Evolutionary conservation across 2,888 invertebrate genomes (phyloP), one percentile per base, ranked within the genome.

Genomic region (Keiferia lycopersicella): DNA sequence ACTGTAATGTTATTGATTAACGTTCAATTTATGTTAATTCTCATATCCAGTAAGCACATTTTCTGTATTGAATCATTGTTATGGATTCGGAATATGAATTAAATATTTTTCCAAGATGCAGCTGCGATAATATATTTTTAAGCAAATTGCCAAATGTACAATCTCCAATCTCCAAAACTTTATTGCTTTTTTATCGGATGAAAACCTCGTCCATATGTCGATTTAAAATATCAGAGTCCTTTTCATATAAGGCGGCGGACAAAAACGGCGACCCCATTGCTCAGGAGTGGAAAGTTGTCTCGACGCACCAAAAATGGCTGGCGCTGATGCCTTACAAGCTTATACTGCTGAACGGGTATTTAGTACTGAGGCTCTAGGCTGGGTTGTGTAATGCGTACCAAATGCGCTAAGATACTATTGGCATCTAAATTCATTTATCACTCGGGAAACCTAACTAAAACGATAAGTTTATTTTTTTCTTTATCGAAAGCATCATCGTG

Each of bases 251-350:
- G 71, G 78, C 68, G 65, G 69, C 66, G 64, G 67, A 71, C 74
- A 82, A 82, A 81, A 76, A 66, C 68, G 20, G 20, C 78, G 82
- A 75, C 79, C 80, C 75, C 75, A 56, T 65, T 80, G 72, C 75
- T 70, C 74, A 76, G 77, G 76, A 81, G 75, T 83, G 79, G 82
- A 86, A 86, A 85, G 85, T 82, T 80, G 83, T 73, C 76, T 75
- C 74, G 65, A 68, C 73, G 64, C 70, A 63, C 85, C 86, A 77
- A 84, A 86, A 82, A 77, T 67, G 84, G 82, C 34, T 62, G 62
- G 53, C 18, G 60, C 51, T 62, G 73, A 75, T 70, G 70, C 74
- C 75, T 74, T 74, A 74, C 71, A 65, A 68, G 76, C 72, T 50
- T 70, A 73, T 68, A 72, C 53, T 67, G 64, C 65, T 58, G 62